phyloP scores from a whole-genome alignment of 2,888 invertebrate genomes.

The Ochropleura leucogaster region DNA sequence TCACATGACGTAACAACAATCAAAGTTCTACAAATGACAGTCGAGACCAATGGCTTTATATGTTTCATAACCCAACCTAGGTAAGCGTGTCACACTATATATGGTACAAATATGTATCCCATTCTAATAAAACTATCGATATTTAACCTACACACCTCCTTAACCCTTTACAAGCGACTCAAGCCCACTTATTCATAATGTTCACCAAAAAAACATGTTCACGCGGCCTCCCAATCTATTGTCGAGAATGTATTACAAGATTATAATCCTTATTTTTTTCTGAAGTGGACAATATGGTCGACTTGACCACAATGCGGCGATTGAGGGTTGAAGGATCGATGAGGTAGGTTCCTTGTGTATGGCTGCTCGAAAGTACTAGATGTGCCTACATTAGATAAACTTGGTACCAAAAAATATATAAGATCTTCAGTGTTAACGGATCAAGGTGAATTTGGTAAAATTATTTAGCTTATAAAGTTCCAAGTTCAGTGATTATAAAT shows the following conservation, averaged over 20 bases:
- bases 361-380: conserved; percentile 35
- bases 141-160: conserved; percentile 46
- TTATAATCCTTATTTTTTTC: conserved; percentile 84
- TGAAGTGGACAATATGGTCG: conserved; percentile 75
- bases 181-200: conserved; percentile 87
- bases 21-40: not conserved
- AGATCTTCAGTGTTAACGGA: not conserved
- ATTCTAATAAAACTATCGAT: conserved; percentile 47
- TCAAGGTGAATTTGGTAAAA: not conserved
- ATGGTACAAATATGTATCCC: not conserved
- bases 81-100: too few species aligned
- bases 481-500: not conserved
- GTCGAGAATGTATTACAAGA: conserved; percentile 78
- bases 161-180: conserved; percentile 70
- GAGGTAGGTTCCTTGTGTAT: conserved; percentile 50
- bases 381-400: not conserved
- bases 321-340: conserved; percentile 77
- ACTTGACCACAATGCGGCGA: conserved; percentile 86
- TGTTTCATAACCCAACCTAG: too few species aligned
- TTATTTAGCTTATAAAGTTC: not conserved
- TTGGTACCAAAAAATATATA: not conserved
- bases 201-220: conserved; percentile 78
- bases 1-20: not conserved
- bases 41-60: not conserved
- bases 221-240: conserved; percentile 73